Base-by-base conservation (phyloP, 2,888 invertebrate genomes). In the Ichneumon xanthorius region DNA sequence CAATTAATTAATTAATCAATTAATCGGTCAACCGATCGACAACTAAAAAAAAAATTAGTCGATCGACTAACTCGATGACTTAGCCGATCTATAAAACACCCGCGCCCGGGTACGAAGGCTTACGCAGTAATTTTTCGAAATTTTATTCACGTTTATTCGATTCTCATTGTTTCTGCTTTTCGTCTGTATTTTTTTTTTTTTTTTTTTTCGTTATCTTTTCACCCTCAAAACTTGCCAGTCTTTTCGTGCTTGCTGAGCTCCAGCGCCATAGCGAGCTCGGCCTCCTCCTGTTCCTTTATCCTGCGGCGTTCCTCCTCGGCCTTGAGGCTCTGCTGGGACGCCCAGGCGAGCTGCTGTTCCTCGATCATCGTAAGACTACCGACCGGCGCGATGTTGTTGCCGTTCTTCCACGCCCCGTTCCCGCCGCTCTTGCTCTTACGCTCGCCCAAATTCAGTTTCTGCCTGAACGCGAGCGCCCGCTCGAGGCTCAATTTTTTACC, bases 281-380 rank as follows among this genome's bases (percentile, higher is more conserved):
- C 96, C 87, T 97, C 96, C 91, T 97, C 97, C 77, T 95, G 94
- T 70, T 95, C 94, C 87, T 95, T 94, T 75, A 94, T 95, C 85
- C 95, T 95, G 19, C 96, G 95, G 88, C 96, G 96, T 84, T 95
- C 95, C 90, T 96, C 95, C 92, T 97, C 96, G 55, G 96, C 93
- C 45, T 95, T 94, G 81, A 96, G 93, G 88, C 97, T 97, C 92
- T 97, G 96, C 40, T 95, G 95, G 16, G 96, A 96, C 4, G 97
- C 97, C 97, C 97, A 97, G 22, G 96, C 96, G 92, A 96, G 93
- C 93, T 97, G 97, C 92, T 96, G 95, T 90, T 96, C 96, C 92
- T 97, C 97, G 58, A 61, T 71, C 50, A 37, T 33, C 0, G 95
- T 94, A 0, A 95, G 94, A 22, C 94, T 77, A 14, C 89, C 79